Evolutionary conservation across 2,113 vertebrate species (phyloP).

Genomic region (Hyla sarda): DNA sequence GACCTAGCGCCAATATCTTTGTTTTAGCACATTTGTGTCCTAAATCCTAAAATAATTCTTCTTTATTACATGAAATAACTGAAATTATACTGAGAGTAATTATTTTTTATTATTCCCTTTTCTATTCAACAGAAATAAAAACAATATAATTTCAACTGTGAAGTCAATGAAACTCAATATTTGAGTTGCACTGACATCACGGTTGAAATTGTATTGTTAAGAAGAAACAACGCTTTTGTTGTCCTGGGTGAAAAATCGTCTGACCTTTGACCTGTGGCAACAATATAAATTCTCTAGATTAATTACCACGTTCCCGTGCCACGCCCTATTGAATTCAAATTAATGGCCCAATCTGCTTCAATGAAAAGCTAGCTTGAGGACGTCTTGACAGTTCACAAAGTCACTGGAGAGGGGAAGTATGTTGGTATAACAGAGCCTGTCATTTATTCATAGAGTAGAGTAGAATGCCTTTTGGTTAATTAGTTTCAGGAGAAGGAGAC

Average conservation of each 20-base stretch:
- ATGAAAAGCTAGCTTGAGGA: conserved; percentile 21
- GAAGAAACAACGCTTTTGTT: conserved; percentile 7
- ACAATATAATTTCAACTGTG: too few species aligned
- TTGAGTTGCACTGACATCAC: conserved; percentile 8
- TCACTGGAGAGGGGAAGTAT: conserved; percentile 21
- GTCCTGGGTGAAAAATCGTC: conserved; percentile 13
- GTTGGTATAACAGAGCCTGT: conserved; percentile 14
- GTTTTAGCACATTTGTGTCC: neutral
- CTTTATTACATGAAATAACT: neutral
- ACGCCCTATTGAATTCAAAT: conserved; percentile 12
- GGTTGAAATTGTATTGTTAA: conserved; percentile 6
- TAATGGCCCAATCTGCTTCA: conserved; percentile 17
- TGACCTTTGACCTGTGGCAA: conserved; percentile 2
- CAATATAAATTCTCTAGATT: conserved; percentile 12
- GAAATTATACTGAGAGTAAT: neutral
- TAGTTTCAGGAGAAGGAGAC: conserved; percentile 38
- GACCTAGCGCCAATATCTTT: neutral
- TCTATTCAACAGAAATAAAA: neutral
- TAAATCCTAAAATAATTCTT: neutral
- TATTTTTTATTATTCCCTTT: neutral
- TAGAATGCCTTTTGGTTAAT: conserved; percentile 27
- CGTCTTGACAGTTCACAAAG: conserved; percentile 25
- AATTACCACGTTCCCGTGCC: neutral
- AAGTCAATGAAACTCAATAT: neutral
- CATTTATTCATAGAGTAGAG: conserved; percentile 33